Base-by-base conservation (phyloP, 2,888 invertebrate species). In the Danaus chrysippus region DNA sequence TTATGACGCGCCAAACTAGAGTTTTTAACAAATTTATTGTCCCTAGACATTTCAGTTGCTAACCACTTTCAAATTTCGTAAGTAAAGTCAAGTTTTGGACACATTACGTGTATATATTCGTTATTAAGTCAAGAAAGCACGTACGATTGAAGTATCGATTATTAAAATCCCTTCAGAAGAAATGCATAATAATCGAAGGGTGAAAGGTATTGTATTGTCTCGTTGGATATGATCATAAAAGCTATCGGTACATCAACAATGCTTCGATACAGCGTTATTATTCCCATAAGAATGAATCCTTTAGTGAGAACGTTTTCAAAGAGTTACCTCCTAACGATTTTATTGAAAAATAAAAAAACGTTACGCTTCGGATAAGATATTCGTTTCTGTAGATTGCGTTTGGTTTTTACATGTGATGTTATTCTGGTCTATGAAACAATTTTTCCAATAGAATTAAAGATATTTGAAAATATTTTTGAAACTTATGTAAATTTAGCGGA, bases 271-370 rank as follows among this genome's bases (percentile, higher is more conserved):
- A 76, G 74, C 67, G 76, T 76, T 85, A 81, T 82, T 82, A 82
- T 82, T 73, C 73, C 75, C 76, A 75, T 77, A 82, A 82, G 79
- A 80, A 83, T 79, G 76, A 78, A 74, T 83, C 82, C 79, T 83
- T 83, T 82, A 82, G 81, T 76, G 81, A 74, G 83, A 87, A 84
- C 79, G 86, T 84, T 87, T 87, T 86, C 88, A 89, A 90, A 85
- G 83, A 85, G 84, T 87, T 85, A 86, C 83, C 86, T 88, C 88
- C 81, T 90, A 90, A 89, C 86, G 83, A 87, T 90, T 89, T 89
- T 88, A 90, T 88, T 87, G 85, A 83, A 34, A 34, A 34, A 34
- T 34, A 34, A 34, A 34, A 34, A 34, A 34, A 34, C 3, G 23
- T 34, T 34, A 34, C 6, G 23, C 0, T 34, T 34, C 23, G 23